Evolutionary conservation across 2,797 vertebrate genomes (phyloP).

Genomic region (Enteromius trimaculatus): DNA sequence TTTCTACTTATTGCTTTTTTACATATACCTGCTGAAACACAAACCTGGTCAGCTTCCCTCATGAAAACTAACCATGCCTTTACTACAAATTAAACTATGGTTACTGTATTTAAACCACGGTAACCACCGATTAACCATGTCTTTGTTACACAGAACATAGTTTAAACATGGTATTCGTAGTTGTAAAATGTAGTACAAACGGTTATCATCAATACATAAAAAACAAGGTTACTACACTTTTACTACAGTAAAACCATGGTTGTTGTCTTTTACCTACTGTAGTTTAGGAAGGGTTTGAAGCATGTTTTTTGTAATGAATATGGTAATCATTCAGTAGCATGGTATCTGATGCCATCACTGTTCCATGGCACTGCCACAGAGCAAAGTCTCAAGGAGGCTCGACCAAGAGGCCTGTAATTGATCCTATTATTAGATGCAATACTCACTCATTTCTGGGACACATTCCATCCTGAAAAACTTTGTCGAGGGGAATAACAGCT

Average conservation of each 20-base stretch:
- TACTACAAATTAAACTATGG: no score
- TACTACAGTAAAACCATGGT: neutral
- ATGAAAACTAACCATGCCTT: neutral
- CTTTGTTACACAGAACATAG: neutral
- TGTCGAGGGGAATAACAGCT: conserved; percentile 82
- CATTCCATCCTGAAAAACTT: conserved; percentile 79
- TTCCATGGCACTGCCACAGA: neutral
- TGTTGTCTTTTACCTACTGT: neutral
- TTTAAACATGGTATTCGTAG: neutral
- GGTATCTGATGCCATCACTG: neutral
- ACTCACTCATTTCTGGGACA: conserved; percentile 88
- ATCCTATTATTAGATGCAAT: conserved; percentile 1
- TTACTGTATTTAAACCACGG: no score
- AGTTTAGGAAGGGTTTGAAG: neutral
- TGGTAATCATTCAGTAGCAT: neutral
- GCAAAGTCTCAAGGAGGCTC: neutral
- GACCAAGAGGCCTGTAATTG: conserved; percentile 2
- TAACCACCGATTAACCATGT: no score
- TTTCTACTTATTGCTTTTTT: neutral
- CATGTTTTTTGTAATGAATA: neutral
- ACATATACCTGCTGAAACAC: neutral
- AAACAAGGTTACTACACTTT: neutral
- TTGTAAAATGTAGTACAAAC: neutral
- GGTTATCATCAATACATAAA: neutral
- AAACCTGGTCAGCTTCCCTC: neutral